These are phyloP conservation scores for Eidolon dupreanum DNA, from an alignment of 2,797 vertebrate species.

Conservation along the genomic window DNA sequence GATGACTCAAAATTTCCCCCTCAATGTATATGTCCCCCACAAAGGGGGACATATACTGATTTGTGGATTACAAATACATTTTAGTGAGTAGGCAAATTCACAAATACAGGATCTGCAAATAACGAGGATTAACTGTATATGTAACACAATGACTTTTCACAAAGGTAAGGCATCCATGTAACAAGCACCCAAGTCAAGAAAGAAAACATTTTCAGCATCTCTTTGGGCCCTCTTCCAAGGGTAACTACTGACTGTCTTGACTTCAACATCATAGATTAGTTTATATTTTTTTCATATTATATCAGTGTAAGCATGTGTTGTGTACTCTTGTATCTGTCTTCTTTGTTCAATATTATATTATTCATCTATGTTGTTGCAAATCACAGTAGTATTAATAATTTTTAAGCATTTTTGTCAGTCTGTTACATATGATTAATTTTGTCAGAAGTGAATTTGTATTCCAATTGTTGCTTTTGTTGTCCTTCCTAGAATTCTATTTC, in stretches of 20 bases:
- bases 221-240: neutral
- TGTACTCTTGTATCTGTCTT: neutral
- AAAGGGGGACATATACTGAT: neutral
- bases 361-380: neutral
- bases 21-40: neutral
- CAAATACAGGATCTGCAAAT: neutral
- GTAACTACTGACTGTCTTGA: neutral
- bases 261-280: neutral
- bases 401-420: constrained; percentile 22
- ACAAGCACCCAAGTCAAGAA: neutral
- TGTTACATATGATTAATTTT: neutral
- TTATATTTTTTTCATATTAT: neutral
- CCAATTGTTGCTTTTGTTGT: neutral
- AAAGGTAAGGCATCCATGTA: neutral
- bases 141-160: neutral
- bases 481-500: constrained; percentile 14
- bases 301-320: neutral
- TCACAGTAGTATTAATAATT: neutral
- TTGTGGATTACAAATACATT: neutral
- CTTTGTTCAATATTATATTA: neutral
- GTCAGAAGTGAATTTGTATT: constrained; percentile 7
- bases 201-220: neutral
- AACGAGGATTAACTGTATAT: neutral
- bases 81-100: neutral
- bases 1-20: neutral